Base-by-base conservation (phyloP, 2,888 invertebrate genomes). In the Caenorhabditis doughertyi region DNA sequence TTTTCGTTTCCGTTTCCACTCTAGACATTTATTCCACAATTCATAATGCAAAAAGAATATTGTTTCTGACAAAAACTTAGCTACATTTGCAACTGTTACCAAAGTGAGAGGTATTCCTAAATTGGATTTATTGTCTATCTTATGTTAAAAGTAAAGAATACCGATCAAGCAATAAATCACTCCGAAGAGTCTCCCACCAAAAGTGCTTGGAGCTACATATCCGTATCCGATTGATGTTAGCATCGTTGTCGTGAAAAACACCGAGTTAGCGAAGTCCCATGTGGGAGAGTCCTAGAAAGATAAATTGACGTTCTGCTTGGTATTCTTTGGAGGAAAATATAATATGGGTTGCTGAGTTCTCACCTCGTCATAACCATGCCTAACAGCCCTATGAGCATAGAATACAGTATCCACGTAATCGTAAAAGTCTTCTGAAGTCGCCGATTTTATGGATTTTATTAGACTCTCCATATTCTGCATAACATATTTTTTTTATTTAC, bases 171-270 rank as follows among this genome's bases (percentile, higher is more conserved):
- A 96, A 93, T 96, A 96, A 72, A 95, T 92, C 92, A 97, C 95
- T 93, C 96, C 96, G 93, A 96, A 96, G 65, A 96, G 93, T 93
- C 96, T 96, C 27, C 97, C 96, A 2, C 88, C 85, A 70, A 89
- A 88, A 0, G 91, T 91, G 29, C 84, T 85, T 18, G 91, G 91
- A 25, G 88, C 91, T 18, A 91, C 90, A 51, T 88, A 90, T 2
- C 90, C 90, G 53, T 89, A 90, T 3, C 90, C 89, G 44, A 89
- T 89, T 8, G 89, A 89, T 18, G 89, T 89, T 2, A 89, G 60
- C 85, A 88, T 87, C 23, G 89, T 88, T 2, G 88, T 85, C 4
- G 87, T 88, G 83, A 89, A 89, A 53, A 89, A 88, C 23, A 89
- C 85, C 3, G 88, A 83, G 51, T 85, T 88, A 18, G 84, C 76